Base-by-base conservation (phyloP, 2,888 invertebrate genomes). In the Leptinotarsa rubiginosa region DNA sequence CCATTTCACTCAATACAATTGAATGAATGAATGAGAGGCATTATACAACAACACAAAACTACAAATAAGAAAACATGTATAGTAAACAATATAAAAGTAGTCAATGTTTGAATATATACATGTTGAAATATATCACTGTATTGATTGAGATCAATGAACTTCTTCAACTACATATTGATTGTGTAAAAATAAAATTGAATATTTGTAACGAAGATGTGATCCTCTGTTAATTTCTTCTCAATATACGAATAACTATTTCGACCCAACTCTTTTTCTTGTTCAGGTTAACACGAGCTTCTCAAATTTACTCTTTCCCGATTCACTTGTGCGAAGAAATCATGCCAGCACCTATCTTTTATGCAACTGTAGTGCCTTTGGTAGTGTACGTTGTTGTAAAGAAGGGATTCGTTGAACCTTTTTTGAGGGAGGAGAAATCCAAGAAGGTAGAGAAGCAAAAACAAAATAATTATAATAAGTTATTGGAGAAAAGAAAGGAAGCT, bases 281-380 rank as follows among this genome's bases (percentile, higher is more conserved):
- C 86, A 96, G 96, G 88, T 90, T 98, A 85, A 92, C 92, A 18
- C 92, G 97, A 79, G 96, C 97, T 1, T 94, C 94, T 70, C 98
- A 98, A 88, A 93, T 93, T 0, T 96, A 97, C 84, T 90, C 94
- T 47, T 94, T 98, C 81, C 97, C 97, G 0, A 95, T 98, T 79
- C 95, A 96, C 81, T 88, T 98, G 25, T 96, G 97, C 82, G 97
- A 98, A 84, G 96, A 96, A 85, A 90, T 98, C 22, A 90, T 96
- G 83, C 96, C 97, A 0, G 94, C 95, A 22, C 96, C 98, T 0
- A 90, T 98, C 56, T 96, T 98, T 87, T 98, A 98, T 86, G 98
- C 97, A 15, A 96, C 97, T 0, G 89, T 96, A 0, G 91, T 95
- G n/a, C 98, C 98, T 0, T 79, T 97, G 16, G 89, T 97, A 50